These are phyloP conservation scores for Podiceps cristatus DNA, from an alignment of 2,113 vertebrate species.

Conservation along the genomic window DNA sequence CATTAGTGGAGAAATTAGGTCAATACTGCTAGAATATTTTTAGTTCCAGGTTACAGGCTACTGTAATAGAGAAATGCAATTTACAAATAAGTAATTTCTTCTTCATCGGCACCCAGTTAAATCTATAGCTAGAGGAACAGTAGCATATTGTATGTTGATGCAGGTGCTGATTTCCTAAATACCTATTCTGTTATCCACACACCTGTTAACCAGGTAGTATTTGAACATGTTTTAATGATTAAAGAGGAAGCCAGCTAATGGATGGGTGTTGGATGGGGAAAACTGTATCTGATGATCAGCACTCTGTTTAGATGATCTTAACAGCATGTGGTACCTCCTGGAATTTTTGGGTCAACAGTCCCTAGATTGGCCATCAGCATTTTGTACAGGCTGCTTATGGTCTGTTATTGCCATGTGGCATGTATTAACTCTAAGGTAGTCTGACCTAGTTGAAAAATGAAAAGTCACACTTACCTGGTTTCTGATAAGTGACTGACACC, in stretches of 20 bases:
- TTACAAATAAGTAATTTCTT: background rate
- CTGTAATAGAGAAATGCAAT: background rate
- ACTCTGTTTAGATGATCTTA: background rate
- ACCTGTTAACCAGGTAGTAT: background rate
- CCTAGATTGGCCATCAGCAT: background rate
- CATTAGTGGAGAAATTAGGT: background rate
- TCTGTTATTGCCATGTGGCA: background rate
- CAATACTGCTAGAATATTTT: background rate
- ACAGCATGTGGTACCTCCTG: background rate
- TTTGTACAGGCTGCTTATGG: background rate
- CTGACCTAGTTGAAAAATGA: background rate
- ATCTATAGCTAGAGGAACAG: background rate
- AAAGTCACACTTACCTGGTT: background rate
- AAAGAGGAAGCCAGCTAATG: background rate
- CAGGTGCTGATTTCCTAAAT: background rate
- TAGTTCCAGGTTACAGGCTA: background rate
- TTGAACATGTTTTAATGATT: background rate
- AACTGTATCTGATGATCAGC: background rate
- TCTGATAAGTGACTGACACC: background rate
- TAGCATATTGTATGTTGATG: background rate
- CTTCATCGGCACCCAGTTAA: background rate
- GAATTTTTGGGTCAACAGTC: background rate
- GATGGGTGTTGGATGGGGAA: background rate
- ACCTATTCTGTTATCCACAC: background rate
- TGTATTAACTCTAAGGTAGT: background rate